phyloP scores from a whole-genome alignment of 2,888 invertebrate genomes.

The Timema podura region DNA sequence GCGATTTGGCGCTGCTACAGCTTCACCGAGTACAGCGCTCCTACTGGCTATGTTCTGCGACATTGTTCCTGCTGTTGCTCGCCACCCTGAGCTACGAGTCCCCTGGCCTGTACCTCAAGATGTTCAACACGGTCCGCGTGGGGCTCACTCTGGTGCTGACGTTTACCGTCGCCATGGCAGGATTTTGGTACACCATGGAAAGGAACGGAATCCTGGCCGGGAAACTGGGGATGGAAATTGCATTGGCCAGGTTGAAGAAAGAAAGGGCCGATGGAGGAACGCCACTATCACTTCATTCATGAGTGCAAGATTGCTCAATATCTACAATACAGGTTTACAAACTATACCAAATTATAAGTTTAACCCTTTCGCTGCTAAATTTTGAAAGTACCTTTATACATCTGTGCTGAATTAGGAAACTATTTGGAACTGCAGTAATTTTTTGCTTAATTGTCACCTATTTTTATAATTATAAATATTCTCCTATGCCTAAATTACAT shows the following conservation, averaged over 20 bases:
- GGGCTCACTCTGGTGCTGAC: slow-evolving; percentile 58
- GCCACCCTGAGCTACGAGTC: slow-evolving; percentile 52
- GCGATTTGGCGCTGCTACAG: slow-evolving; percentile 52
- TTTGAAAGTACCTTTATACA: no score
- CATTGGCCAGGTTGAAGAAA: slow-evolving; percentile 8
- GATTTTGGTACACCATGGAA: slow-evolving; percentile 79
- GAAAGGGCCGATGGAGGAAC: no score
- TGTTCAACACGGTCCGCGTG: slow-evolving; percentile 17
- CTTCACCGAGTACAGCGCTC: slow-evolving; percentile 51
- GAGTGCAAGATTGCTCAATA: no score
- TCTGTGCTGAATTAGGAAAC: no score
- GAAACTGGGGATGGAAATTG: slow-evolving; percentile 63
- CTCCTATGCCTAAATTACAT: no score
- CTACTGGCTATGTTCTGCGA: slow-evolving; percentile 51
- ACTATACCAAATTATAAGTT: no score
- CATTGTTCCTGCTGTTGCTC: slow-evolving; percentile 52
- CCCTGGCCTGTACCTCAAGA: slow-evolving; percentile 33
- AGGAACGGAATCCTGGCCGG: slow-evolving; percentile 73
- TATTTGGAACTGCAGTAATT: no score
- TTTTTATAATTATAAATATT: no score
- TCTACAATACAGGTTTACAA: no score
- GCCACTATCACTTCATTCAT: no score
- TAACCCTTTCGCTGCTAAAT: no score
- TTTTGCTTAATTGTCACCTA: no score
- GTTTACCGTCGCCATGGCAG: slow-evolving; percentile 72